Evolutionary conservation across 2,888 invertebrate genomes (phyloP).

Genomic region (Orchesella flavescens): DNA sequence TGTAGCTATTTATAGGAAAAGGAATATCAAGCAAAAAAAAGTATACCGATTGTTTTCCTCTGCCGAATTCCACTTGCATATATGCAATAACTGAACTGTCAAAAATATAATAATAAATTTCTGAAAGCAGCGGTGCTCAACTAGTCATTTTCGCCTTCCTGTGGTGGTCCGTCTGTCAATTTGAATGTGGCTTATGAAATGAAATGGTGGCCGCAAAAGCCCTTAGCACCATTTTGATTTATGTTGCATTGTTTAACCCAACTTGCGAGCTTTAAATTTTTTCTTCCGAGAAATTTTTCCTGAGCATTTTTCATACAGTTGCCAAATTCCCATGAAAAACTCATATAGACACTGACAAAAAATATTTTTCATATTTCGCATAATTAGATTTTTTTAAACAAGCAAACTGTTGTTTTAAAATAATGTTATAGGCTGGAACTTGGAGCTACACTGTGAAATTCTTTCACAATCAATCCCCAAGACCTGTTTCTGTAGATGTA

Average conservation of each 20-base stretch:
- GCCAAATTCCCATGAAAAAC: constrained; percentile 15
- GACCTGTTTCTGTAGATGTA: constrained; percentile 71
- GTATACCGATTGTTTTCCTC: constrained; percentile 45
- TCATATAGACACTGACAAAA: not conserved
- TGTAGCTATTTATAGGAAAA: constrained; percentile 46
- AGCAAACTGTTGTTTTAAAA: not conserved
- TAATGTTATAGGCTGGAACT: constrained; percentile 67
- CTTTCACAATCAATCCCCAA: constrained; percentile 68
- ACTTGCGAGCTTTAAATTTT: constrained; percentile 43
- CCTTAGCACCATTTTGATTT: constrained; percentile 31
- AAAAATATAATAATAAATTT: constrained; percentile 58
- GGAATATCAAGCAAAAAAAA: constrained; percentile 16
- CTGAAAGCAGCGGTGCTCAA: not conserved
- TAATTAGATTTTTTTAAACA: not conserved
- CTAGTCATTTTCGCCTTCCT: constrained; percentile 45
- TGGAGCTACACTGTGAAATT: constrained; percentile 72
- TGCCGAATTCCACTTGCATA: constrained; percentile 12
- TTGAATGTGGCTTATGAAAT: constrained; percentile 3
- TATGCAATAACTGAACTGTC: constrained; percentile 60
- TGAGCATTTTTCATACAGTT: constrained; percentile 1
- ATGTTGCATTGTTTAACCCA: constrained; percentile 53
- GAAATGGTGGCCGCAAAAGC: not conserved
- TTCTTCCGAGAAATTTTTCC: constrained; percentile 16
- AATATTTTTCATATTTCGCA: constrained; percentile 7
- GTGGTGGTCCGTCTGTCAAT: constrained; percentile 35